Evolutionary conservation across 35 echinoderm and acorn worm genomes (phyloP), one percentile per base, ranked within the genome.

Genomic region (Ophiothrix spiculata): DNA sequence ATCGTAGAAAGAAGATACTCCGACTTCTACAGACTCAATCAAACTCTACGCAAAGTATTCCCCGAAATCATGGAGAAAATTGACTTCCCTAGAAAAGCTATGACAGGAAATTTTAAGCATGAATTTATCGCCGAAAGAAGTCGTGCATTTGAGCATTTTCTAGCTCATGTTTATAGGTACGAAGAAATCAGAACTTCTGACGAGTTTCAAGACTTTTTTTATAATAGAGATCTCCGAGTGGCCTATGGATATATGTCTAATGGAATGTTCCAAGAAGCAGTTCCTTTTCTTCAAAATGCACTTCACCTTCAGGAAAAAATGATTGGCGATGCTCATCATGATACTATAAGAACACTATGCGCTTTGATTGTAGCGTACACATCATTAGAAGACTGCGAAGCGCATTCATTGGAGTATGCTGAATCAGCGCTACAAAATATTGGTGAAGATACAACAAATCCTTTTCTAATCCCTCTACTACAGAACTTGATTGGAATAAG

Each of bases 241-340:
- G 91, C 95, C 32, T 93, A 91, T 63, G 83, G 88, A 34, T 93
- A 87, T 77, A 98, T 98, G 84, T 78, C 84, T 3, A 85, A 80
- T 23, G 41, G 80, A 28, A 75, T 88, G 42, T 98, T 88, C 76
- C 88, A 93, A 74, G 95, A 98, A 56, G 91, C 95, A 6, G 81
- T 98, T 74, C 95, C 95, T 0, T 74, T 86, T 32, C 81, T 98
- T 1, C 95, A 98, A 84, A 98, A 98, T 88, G 91, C 91, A 0
- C 83, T 93, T 13, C 95, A 98, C 60, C 85, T 98, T 25, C 95
- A 98, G 77, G 95, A 93, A 38, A 98, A 98, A 75, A 90, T 98
- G 74, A 64, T 98, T 0, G 95, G 95, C 0, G 88, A 88, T 23
- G 75, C 84, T n/a, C 88, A 98, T 79, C 91, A 49, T 33, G 88